These are phyloP conservation scores for Cebus imitator DNA, from an alignment of 2,113 vertebrate species.

Conservation along the genomic window DNA sequence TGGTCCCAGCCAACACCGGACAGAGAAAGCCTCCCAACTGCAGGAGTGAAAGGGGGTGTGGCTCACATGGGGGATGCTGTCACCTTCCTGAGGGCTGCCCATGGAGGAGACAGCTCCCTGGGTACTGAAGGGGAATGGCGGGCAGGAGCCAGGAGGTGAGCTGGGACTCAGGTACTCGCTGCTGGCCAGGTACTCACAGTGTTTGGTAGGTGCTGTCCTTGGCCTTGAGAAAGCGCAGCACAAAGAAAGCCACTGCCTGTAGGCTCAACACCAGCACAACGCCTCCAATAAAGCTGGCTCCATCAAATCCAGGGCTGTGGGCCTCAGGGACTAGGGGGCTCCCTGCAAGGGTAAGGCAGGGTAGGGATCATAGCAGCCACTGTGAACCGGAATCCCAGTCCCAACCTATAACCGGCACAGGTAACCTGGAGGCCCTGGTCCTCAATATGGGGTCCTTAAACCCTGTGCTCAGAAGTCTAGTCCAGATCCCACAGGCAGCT, in stretches of 20 bases:
- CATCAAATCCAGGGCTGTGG: conserved; percentile 90
- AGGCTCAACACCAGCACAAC: conserved; percentile 91
- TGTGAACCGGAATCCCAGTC: background rate
- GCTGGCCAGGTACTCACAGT: conserved; percentile 88
- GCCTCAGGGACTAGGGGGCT: conserved; percentile 74
- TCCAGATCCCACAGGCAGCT: background rate
- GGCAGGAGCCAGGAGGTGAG: no score
- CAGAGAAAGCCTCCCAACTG: background rate
- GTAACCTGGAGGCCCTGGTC: background rate
- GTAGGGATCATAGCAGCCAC: background rate
- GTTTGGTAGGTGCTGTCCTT: conserved; percentile 96
- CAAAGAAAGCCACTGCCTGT: conserved; percentile 90
- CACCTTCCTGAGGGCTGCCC: background rate
- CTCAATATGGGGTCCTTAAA: background rate
- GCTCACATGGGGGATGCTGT: fast-evolving
- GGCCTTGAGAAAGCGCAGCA: conserved; percentile 93
- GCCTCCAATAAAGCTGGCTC: conserved; percentile 95
- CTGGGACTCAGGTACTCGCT: no score
- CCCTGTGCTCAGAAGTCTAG: background rate
- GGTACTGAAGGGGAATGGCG: background rate
- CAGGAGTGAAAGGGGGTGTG: background rate
- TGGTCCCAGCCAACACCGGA: background rate
- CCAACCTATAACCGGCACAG: background rate
- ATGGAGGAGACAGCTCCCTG: background rate
- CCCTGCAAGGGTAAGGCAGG: conserved; percentile 46